Conservation (phyloP, 2,888 invertebrate genomes). For the Prenolepis imparis region DNA sequence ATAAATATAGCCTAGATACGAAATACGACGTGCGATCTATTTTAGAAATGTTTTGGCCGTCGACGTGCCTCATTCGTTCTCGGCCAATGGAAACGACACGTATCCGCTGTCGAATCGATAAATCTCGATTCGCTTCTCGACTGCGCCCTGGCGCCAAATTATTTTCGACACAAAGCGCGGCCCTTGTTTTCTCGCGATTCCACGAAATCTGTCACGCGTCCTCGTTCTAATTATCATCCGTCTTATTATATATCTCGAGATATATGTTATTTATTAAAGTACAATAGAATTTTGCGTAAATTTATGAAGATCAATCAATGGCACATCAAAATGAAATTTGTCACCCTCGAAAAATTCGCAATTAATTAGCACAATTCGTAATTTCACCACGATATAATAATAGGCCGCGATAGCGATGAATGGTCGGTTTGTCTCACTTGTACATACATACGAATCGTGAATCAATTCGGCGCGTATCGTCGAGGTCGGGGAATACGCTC, state of each 20-base stretch:
- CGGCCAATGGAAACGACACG: slow-evolving; percentile 55
- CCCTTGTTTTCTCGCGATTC: slow-evolving; percentile 43
- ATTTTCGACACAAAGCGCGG: slow-evolving; percentile 18
- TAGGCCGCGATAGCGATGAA: slow-evolving; percentile 11
- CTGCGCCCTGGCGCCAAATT: slow-evolving; percentile 32
- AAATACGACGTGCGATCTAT: slow-evolving; percentile 59
- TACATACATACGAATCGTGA: slow-evolving; percentile 22
- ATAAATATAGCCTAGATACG: slow-evolving; percentile 50
- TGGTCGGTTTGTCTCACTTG: slow-evolving; percentile 15
- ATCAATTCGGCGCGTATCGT: slow-evolving; percentile 48
- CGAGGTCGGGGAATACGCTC: slow-evolving; percentile 49
- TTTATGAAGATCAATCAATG: neutral
- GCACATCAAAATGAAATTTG: neutral
- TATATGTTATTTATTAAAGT: neutral
- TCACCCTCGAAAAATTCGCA: neutral
- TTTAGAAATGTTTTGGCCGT: slow-evolving; percentile 73
- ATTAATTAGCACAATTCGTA: neutral
- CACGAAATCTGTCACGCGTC: neutral
- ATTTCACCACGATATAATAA: neutral
- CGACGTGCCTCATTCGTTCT: slow-evolving; percentile 38
- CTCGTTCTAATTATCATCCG: neutral
- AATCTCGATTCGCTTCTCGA: slow-evolving; percentile 45
- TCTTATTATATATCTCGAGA: neutral
- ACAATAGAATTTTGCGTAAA: neutral
- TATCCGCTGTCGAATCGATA: slow-evolving; percentile 52